These are phyloP conservation scores for Corvus hawaiiensis DNA, from an alignment of 2,113 vertebrate genomes.

Conservation along the genomic window DNA sequence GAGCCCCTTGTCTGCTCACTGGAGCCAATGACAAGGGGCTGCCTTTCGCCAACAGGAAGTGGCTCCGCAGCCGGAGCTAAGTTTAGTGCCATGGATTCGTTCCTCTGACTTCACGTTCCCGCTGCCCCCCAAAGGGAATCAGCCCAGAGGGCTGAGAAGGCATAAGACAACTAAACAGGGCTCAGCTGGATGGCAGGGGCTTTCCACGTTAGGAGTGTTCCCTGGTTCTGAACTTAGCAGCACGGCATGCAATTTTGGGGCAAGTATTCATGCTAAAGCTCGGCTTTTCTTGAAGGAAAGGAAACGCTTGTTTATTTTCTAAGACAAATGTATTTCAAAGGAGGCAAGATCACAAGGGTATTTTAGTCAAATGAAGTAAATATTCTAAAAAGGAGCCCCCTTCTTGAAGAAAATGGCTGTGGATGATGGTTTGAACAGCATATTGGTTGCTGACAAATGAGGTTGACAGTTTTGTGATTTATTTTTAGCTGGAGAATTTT, in stretches of 20 bases:
- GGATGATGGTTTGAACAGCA: not conserved
- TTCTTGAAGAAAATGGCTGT: conserved; percentile 24
- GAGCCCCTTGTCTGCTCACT: conserved; percentile 44
- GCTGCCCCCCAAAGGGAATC: not conserved
- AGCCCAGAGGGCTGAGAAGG: not conserved
- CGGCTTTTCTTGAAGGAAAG: not conserved
- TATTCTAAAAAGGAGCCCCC: not conserved
- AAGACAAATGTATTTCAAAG: conserved; percentile 1
- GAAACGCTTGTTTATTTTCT: not conserved
- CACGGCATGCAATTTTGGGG: not conserved
- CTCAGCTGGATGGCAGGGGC: not conserved
- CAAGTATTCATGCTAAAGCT: not conserved
- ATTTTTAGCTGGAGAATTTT: conserved; percentile 49
- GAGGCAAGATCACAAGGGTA: not conserved
- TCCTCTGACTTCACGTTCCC: not conserved
- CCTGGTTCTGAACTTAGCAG: not conserved
- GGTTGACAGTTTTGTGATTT: not conserved
- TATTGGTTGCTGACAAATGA: not conserved
- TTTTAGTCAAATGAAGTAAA: conserved; percentile 7
- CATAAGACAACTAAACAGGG: not conserved
- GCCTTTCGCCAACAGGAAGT: not conserved
- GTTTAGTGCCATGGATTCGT: not conserved
- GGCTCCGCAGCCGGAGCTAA: not conserved
- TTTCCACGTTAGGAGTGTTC: not conserved
- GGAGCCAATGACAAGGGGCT: conserved; percentile 33